A percentile compares a stretch with the other conserved stretches of the same genome.
These are phyloP conservation scores for Littorina saxatilis DNA, from an alignment of 1,140 invertebrate genomes.

Conservation along the genomic window DNA sequence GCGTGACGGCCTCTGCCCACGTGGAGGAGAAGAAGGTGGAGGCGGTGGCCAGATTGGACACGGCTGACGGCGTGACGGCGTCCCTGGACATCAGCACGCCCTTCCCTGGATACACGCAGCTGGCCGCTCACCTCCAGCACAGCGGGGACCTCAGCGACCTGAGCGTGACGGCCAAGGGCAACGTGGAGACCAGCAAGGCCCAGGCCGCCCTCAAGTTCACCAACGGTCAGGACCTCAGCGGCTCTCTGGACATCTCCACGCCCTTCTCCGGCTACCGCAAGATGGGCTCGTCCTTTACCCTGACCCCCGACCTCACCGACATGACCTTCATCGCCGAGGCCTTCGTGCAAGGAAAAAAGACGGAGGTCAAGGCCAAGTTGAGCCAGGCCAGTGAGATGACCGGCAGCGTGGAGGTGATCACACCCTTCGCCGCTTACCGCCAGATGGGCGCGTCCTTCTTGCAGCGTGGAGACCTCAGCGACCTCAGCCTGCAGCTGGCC, in stretches of 20 bases:
- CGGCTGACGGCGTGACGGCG: neutral
- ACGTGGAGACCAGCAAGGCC: neutral
- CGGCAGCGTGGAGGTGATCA: constrained; percentile 4
- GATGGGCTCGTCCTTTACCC: constrained; percentile 18
- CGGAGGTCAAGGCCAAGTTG: constrained; percentile 12
- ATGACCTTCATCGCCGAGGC: neutral
- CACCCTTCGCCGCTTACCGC: constrained; percentile 7
- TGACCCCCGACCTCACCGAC: constrained; percentile 4
- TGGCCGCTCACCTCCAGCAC: neutral
- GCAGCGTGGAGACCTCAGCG: neutral
- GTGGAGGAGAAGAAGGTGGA: neutral
- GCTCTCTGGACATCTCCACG: constrained; percentile 3
- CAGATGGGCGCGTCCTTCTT: constrained; percentile 23
- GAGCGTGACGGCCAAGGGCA: neutral
- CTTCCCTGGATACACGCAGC: neutral
- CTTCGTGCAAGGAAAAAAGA: neutral
- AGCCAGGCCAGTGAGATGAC: neutral
- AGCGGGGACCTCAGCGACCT: neutral
- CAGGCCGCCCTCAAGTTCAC: constrained; percentile 9
- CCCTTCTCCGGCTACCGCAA: constrained; percentile 23
- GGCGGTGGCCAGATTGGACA: neutral
- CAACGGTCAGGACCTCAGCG: neutral
- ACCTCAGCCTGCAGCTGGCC: constrained; percentile 16
- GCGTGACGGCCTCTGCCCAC: neutral
- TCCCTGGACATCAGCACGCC: constrained; percentile 26